Evolutionary conservation across 2,888 invertebrate genomes (phyloP), one percentile per base, ranked within the genome.

Genomic region (Lampropteryx suffumata): DNA sequence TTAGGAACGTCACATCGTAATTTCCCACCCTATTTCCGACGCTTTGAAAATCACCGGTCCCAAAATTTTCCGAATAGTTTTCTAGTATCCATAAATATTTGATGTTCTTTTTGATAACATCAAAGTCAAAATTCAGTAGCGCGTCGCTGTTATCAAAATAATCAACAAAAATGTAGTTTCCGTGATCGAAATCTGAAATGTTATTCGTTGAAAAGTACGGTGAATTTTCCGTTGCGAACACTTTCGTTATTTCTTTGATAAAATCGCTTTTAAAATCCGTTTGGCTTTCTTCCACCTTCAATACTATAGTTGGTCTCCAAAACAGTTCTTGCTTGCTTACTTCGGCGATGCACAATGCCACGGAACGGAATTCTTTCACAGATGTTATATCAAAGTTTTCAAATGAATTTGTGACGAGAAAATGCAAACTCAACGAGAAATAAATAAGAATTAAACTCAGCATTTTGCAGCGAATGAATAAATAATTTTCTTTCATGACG

Each of bases 1-100:
- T 30, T 0, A 82, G 54, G 53, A 79, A 74, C 4, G 74, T 74
- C 0, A 77, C 61, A 28, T 79, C 73, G 47, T 62, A 58, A 40
- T 62, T 56, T 12, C 65, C 60, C n/a, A 76, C 42, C 2, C 44
- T 26, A 1, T 53, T 45, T 24, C 64, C 67, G 34, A 71, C 60
- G 13, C 50, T 42, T 40, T 62, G 21, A n/a, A 78, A 37, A 24
- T 58, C 46, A 7, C 45, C 24, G 1, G 39, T 8, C 40, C 64
- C 68, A 2, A 59, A 28, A 4, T 59, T 11, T 14, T 52, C 32
- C 8, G 46, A 24, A 28, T 46, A 14, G 21, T 69, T 59, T 10
- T 62, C 35, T 24, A 78, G 43, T 7, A 78, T 54, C 2, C 75
- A 47, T 10, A 81, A 57, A 56, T 74, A 69, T 64, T 67, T 76